Conservation (phyloP, 2,113 vertebrate genomes). For the Ceyx margarethae region DNA sequence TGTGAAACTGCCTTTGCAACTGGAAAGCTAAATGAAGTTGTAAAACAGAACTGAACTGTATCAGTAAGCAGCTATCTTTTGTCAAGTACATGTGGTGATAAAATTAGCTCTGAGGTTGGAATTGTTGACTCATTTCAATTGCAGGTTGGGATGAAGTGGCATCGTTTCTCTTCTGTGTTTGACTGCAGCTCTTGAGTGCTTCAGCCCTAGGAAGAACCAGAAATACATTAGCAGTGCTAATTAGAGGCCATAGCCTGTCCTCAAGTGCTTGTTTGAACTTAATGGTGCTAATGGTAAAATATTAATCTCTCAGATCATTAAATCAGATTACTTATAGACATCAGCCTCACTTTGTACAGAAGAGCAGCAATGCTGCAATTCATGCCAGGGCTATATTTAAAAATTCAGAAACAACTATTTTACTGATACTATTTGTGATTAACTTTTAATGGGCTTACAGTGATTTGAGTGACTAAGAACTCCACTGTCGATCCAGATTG, state of each 20-base stretch:
- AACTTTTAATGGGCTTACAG: not conserved
- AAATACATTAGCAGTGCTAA: not conserved
- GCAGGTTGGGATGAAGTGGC: not conserved
- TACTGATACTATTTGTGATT: not conserved
- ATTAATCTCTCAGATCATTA: not conserved
- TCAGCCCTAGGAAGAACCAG: not conserved
- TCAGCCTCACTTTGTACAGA: not conserved
- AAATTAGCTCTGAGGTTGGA: not conserved
- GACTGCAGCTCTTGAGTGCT: not conserved
- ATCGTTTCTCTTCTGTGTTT: not conserved
- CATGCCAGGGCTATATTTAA: not conserved
- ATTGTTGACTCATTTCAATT: not conserved
- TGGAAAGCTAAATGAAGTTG: slow-evolving; percentile 5
- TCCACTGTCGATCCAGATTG: not conserved
- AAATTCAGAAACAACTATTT: not conserved
- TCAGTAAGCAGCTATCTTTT: not conserved
- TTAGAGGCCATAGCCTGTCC: not conserved
- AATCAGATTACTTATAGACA: not conserved
- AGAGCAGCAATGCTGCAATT: not conserved
- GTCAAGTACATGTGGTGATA: not conserved
- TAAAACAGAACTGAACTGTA: not conserved
- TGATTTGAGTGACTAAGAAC: not conserved
- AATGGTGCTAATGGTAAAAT: not conserved
- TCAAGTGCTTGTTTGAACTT: not conserved
- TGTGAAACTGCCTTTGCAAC: not conserved